Percentiles rank a stretch among this genome's conserved stretches.
These are phyloP conservation scores for Oscheius onirici DNA, from an alignment of 2,888 invertebrate genomes.

Conservation along the genomic window DNA sequence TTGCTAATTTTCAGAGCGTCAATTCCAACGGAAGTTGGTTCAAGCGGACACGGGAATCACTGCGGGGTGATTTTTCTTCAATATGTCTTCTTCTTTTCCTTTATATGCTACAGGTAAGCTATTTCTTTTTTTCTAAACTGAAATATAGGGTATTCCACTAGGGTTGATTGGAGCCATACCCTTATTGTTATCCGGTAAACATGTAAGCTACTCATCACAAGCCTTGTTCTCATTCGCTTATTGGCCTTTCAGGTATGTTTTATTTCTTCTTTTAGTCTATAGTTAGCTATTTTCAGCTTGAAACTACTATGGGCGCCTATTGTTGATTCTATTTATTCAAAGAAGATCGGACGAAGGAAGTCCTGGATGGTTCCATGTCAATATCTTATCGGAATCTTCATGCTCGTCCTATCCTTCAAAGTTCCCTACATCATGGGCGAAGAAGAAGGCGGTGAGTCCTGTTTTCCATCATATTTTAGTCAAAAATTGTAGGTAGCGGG, in stretches of 20 bases:
- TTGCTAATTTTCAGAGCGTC: constrained; percentile 54
- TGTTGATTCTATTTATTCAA: constrained; percentile 89
- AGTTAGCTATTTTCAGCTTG: constrained; percentile 76
- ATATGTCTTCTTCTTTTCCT: constrained; percentile 83
- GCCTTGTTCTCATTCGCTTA: constrained; percentile 75
- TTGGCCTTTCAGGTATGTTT: constrained; percentile 81
- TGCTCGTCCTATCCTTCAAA: constrained; percentile 84
- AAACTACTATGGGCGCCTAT: constrained; percentile 98
- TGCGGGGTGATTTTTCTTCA: constrained; percentile 68
- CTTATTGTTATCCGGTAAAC: constrained; percentile 90
- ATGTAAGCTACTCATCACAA: constrained; percentile 93
- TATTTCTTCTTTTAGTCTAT: constrained; percentile 80
- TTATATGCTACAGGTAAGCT: constrained; percentile 80
- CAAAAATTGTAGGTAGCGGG: constrained; percentile 4
- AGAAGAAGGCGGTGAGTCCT: constrained; percentile 40
- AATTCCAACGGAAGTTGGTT: constrained; percentile 61
- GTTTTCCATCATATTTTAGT: constrained; percentile 6
- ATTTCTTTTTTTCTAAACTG: neutral
- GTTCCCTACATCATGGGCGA: constrained; percentile 70
- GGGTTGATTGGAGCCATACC: constrained; percentile 93
- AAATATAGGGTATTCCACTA: constrained; percentile 83
- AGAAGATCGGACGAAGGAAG: constrained; percentile 83
- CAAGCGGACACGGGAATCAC: constrained; percentile 55
- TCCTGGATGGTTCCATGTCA: constrained; percentile 79
- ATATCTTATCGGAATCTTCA: constrained; percentile 78